Evolutionary conservation across 2,113 vertebrate species (phyloP).

Genomic region (Paracanthobrama guichenoti): DNA sequence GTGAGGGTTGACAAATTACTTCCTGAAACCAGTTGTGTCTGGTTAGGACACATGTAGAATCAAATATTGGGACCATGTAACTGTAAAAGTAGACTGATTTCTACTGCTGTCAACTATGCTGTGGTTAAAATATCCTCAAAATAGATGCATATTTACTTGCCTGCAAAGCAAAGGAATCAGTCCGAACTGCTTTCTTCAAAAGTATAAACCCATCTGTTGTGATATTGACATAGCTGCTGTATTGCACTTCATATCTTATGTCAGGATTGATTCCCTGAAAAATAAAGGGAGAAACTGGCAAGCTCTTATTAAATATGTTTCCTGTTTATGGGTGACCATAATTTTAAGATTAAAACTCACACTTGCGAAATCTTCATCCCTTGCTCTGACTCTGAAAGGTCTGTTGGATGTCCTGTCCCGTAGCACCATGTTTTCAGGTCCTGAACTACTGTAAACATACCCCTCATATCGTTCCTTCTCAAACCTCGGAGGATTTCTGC

Average conservation of each 20-base stretch:
- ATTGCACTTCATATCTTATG: constrained; percentile 78
- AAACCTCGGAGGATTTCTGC: constrained; percentile 76
- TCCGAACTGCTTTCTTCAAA: constrained; percentile 73
- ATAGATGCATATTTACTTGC: constrained; percentile 49
- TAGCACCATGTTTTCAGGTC: constrained; percentile 77
- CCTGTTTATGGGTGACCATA: neutral
- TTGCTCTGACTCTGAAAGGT: constrained; percentile 74
- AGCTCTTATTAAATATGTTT: neutral
- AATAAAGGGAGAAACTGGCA: neutral
- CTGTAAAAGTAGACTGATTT: neutral
- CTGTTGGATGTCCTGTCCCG: constrained; percentile 70
- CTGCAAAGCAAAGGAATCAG: constrained; percentile 75
- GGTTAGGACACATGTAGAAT: neutral
- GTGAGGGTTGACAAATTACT: neutral
- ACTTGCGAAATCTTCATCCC: constrained; percentile 73
- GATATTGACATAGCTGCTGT: constrained; percentile 80
- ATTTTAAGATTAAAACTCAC: constrained; percentile 57
- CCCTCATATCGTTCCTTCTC: constrained; percentile 72
- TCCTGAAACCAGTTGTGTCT: neutral
- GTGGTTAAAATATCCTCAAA: neutral
- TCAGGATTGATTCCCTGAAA: constrained; percentile 82
- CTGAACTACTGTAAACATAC: constrained; percentile 69
- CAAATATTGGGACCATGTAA: neutral
- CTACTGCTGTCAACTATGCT: neutral
- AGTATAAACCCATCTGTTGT: constrained; percentile 81